phyloP scores from a whole-genome alignment of 2,888 invertebrate species.

The Stomorhina lunata region DNA sequence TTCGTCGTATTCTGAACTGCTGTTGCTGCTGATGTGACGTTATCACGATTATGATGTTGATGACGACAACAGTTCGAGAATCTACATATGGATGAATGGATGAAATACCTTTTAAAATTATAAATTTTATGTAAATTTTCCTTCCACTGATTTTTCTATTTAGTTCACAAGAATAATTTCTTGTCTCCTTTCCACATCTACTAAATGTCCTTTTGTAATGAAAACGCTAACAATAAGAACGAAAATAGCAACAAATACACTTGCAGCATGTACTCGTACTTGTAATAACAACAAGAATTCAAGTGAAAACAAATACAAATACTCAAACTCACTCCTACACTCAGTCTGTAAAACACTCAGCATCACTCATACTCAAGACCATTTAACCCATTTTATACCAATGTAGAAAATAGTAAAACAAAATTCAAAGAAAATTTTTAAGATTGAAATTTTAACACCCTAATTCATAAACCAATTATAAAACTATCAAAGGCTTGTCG shows the following conservation, averaged over 20 bases:
- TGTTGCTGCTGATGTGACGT: too few relatives aligned
- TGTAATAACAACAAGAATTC: neutral
- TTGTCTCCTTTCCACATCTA: neutral
- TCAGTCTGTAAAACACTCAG: neutral
- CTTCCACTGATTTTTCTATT: slow-evolving; percentile 11
- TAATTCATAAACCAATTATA: too few relatives aligned
- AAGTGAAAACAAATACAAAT: neutral
- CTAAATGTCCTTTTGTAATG: slow-evolving; percentile 26
- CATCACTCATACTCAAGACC: neutral
- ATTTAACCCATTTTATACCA: too few relatives aligned
- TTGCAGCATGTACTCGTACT: too few relatives aligned
- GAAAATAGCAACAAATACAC: slow-evolving; percentile 1
- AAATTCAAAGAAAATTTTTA: too few relatives aligned
- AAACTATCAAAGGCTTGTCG: too few relatives aligned
- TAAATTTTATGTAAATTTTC: neutral
- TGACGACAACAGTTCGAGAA: neutral
- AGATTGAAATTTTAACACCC: too few relatives aligned
- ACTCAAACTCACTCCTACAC: neutral
- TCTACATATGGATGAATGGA: too few relatives aligned
- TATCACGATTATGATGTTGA: neutral
- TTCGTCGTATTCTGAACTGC: neutral
- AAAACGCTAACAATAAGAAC: too few relatives aligned
- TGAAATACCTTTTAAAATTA: slow-evolving; percentile 22
- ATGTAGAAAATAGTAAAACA: too few relatives aligned
- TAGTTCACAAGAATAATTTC: slow-evolving; percentile 13